Base-by-base conservation (phyloP, 2,888 invertebrate species). In the Hoplodrina blanda region DNA sequence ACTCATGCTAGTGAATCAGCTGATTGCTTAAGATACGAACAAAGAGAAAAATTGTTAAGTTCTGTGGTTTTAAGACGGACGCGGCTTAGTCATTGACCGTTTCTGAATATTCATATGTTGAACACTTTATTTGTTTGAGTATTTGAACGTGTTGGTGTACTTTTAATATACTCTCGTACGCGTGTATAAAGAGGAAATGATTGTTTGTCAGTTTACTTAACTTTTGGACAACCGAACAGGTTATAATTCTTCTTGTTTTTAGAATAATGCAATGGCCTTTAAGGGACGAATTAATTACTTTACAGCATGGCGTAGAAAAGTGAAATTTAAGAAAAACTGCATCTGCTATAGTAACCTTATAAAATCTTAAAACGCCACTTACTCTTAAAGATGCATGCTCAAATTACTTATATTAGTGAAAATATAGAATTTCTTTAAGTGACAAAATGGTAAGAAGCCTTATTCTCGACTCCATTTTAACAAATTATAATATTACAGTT, bases 1-100 rank as follows among this genome's bases (percentile, higher is more conserved):
- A 78, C 69, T 80, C 72, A 77, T 59, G 10, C 19, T 17, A 54
- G 63, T 84, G 84, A 84, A 83, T 84, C 84, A 84, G 77, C 79
- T 85, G 75, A 77, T 71, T 72, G 63, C 72, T 73, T 62, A 72
- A 61, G 54, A 69, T 46, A 59, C 53, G 76, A 62, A 85, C 83
- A 85, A 85, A 84, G 85, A 80, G 56, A 82, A 74, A 78, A 78
- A 64, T 59, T 71, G 69, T 72, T 63, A 64, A 69, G 62, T 72
- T 76, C 64, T 37, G 71, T 67, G 68, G 69, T 71, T 64, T 62
- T 33, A 10, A 76, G 62, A 25, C 53, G 25, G 49, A 15, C 15
- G 6, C 13, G 6, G 53, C 19, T 83, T 84, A 83, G 76, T 82
- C 82, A 82, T 52, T 65, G 56, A 50, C 61, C 61, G n/a, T 71